phyloP scores from a whole-genome alignment of 2,113 vertebrate species.

The Xiphias gladius region DNA sequence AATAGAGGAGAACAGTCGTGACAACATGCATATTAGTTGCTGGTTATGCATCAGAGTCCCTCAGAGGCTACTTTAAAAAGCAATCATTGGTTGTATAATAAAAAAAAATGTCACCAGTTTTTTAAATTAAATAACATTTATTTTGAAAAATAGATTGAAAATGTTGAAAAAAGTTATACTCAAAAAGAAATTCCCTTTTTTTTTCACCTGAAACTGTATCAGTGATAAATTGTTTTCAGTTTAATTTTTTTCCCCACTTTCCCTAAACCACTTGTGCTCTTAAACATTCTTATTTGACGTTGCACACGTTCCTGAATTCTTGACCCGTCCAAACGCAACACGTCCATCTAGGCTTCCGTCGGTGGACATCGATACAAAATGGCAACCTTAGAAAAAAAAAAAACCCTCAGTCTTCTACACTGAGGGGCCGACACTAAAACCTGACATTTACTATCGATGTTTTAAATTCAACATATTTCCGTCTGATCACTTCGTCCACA shows the following conservation, averaged over 20 bases:
- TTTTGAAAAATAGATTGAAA: neutral
- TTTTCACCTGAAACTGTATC: too few relatives aligned
- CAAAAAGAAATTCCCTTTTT: too few relatives aligned
- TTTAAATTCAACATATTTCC: neutral
- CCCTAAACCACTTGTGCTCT: too few relatives aligned
- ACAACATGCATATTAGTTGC: too few relatives aligned
- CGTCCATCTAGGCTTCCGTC: neutral
- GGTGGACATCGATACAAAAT: neutral
- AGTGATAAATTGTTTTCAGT: neutral
- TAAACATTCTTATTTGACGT: neutral
- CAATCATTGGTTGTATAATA: neutral
- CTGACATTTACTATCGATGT: slow-evolving; percentile 12
- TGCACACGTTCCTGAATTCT: neutral
- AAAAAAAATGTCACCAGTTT: too few relatives aligned
- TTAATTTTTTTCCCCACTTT: too few relatives aligned
- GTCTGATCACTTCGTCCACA: too few relatives aligned
- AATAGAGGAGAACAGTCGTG: neutral
- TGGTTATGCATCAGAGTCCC: too few relatives aligned
- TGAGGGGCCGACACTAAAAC: neutral
- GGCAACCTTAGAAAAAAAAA: neutral
- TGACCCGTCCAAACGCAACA: neutral
- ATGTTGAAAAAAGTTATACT: neutral
- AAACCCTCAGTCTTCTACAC: neutral
- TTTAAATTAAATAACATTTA: neutral
- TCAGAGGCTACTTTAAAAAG: neutral